Evolutionary conservation across 2,113 vertebrate genomes (phyloP).

Genomic region (Pluvianellus socialis): DNA sequence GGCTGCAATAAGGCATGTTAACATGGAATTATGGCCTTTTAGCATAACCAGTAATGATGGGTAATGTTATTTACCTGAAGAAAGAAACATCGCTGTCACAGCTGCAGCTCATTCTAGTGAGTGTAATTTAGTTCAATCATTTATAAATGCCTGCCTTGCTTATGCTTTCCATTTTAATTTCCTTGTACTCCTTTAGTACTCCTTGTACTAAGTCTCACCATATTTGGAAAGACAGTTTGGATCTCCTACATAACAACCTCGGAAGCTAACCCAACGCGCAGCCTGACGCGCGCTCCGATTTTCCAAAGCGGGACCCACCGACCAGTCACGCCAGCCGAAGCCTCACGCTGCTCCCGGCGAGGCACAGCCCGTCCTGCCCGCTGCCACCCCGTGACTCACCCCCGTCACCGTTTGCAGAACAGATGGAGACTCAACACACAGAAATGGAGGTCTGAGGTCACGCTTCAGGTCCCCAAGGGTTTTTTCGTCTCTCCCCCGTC

Average conservation of each 20-base stretch:
- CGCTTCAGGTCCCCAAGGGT: neutral
- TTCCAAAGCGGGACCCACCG: neutral
- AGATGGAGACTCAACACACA: neutral
- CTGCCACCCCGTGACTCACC: fast-evolving
- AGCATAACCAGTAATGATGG: constrained; percentile 31
- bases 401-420: fast-evolving
- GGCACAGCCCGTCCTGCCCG: neutral
- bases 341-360: neutral
- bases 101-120: constrained; percentile 31
- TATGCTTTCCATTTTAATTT: constrained; percentile 52
- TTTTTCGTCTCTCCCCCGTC: neutral
- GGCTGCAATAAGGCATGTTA: constrained; percentile 34
- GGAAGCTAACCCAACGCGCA: neutral
- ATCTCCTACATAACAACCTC: neutral
- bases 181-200: constrained; percentile 4
- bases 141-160: constrained; percentile 58
- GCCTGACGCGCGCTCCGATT: neutral
- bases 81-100: constrained; percentile 38
- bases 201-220: constrained; percentile 14
- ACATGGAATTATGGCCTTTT: constrained; percentile 46
- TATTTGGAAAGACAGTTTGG: constrained; percentile 9
- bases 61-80: constrained; percentile 65
- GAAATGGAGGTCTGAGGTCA: neutral
- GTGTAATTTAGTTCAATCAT: constrained; percentile 53
- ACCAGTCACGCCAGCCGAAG: fast-evolving